Evolutionary conservation across 2,797 vertebrate genomes (phyloP), one percentile per base, ranked within the genome.

Genomic region (Oreochromis mossambicus): DNA sequence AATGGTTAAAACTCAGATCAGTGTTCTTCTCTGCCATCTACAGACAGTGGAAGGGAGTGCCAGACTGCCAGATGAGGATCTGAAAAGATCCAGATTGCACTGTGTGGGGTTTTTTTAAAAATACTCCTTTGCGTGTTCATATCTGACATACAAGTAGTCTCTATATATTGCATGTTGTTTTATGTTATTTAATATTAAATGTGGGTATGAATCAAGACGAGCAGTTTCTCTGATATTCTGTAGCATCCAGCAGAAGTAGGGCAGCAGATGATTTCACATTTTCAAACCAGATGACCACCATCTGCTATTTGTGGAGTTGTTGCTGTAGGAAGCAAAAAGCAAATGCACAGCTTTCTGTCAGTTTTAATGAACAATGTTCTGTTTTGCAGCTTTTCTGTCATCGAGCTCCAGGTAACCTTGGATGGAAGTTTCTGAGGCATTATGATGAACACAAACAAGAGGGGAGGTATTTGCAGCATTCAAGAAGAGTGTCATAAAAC

Each of bases 211-310:
- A 85, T 89, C 56, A 79, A 79, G 80, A 87, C 86, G 36, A 86
- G 87, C 80, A 83, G 43, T 48, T 0, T 75, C 85, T 50, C 81
- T 80, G 79, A 85, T 82, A 81, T 80, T 29, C 77, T 83, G 70
- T 36, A 21, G 14, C 2, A 87, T 81, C 77, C 86, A 84, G 52
- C 89, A 90, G 91, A 95, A 95, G 89, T 92, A 88, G 90, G 93
- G 90, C 93, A 95, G 94, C 94, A 92, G 90, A 94, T 92, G 92
- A 96, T 96, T 91, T 92, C 94, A 95, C 93, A 95, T 95, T 93
- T 86, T 81, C 61, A 88, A 92, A 96, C 93, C 95, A 97, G 97
- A 97, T 95, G 96, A 96, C 90, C 89, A 89, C 97, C 97, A 97
- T 97, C 97, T 98, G 97, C 84, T 92, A 77, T 91, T 84, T 92